Base-by-base conservation (phyloP, 2,797 vertebrate species). In the Spea hammondii region DNA sequence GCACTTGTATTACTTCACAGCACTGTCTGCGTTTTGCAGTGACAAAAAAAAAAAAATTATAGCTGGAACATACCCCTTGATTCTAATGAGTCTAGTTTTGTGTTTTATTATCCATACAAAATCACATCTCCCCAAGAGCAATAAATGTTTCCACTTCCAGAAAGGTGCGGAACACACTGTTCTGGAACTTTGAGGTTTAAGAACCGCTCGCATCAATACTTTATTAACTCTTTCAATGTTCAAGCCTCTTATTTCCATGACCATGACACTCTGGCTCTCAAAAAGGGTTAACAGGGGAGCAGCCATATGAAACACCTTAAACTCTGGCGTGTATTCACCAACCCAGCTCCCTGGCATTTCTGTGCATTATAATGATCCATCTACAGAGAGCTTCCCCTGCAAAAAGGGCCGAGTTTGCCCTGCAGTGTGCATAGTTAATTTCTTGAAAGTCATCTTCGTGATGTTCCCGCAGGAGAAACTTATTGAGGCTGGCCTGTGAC, bases 1-100 rank as follows among this genome's bases (percentile, higher is more conserved):
- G 14, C 46, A 47, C 45, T 64, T 76, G 17, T 72, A 69, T 65
- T 76, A 69, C 12, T 14, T 51, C 55, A 50, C 45, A 45, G 68
- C 60, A 65, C 45, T 57, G 57, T 49, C 17, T 70, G 14, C 46
- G 32, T 8, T 70, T 11, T 45, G 14, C 59, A 62, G 14, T 32
- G n/a, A 6, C n/a, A 14, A 62, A 6, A 62, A 5, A 6, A 62
- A 5, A 32, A 62, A 6, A 32, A 17, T 6, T 62, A 62, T 6
- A 32, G n/a, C n/a, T 57, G 55, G 12, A 62, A 5, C n/a, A 4
- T 62, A 17, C n/a, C 6, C 4, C 59, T 17, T 1, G 5, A 62
- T 17, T 32, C 32, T 5, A 6, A 17, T 57, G 55, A 57, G 12
- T 57, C 32, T 32, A 32, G 32, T 3, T 32, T 32, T 57, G 9